Evolutionary conservation across 2,113 vertebrate genomes (phyloP).

Genomic region (Shinisaurus crocodilurus): DNA sequence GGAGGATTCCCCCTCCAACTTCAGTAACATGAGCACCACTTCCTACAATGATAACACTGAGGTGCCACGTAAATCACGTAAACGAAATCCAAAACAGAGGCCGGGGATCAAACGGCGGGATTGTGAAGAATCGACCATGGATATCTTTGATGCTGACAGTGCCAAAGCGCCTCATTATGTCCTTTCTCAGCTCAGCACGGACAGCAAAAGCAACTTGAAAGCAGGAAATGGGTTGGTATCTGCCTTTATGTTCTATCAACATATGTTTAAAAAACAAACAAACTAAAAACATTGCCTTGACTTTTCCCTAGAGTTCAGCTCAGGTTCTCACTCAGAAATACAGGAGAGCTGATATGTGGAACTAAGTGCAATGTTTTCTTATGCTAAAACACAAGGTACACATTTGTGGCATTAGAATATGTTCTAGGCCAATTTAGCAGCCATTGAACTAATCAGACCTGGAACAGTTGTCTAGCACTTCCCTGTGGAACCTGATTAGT

Average conservation of each 20-base stretch:
- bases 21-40: conserved; percentile 94
- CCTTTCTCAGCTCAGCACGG: conserved; percentile 94
- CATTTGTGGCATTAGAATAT: conserved; percentile 43
- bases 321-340: conserved; percentile 67
- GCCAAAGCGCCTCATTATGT: conserved; percentile 99
- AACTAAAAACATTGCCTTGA: conserved; percentile 62
- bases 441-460: conserved; percentile 29
- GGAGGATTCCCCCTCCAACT: conserved; percentile 98
- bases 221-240: conserved; percentile 93
- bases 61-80: conserved; percentile 98
- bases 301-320: conserved; percentile 50
- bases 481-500: conserved; percentile 44
- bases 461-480: conserved; percentile 38
- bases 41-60: conserved; percentile 99
- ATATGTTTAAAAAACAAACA: conserved; percentile 62
- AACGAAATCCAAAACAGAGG: conserved; percentile 95
- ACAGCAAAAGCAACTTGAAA: conserved; percentile 93
- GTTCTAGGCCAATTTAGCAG: conserved; percentile 23
- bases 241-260: conserved; percentile 74
- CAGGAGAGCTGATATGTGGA: conserved; percentile 14
- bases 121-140: conserved; percentile 91
- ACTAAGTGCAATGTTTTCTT: conserved; percentile 45
- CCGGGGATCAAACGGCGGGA: conserved; percentile 90
- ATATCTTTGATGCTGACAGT: conserved; percentile 98
- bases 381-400: conserved; percentile 49